Conservation (phyloP, 2,888 invertebrate species). For the Tachystola acroxantha region DNA sequence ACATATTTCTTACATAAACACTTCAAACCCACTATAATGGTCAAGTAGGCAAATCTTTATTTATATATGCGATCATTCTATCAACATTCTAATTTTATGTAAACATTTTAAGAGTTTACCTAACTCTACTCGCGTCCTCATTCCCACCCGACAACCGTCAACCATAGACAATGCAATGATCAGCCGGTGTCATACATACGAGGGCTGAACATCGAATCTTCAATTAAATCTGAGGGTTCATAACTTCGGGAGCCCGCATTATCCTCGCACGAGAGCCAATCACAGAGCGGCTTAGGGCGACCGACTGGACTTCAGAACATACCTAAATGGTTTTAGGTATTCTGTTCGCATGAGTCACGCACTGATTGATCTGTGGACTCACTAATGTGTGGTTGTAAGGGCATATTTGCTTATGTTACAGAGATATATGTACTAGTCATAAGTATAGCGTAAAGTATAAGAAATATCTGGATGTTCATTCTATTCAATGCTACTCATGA, state of each 20-base stretch:
- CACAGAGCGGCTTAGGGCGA: constrained; percentile 43
- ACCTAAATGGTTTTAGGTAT: constrained; percentile 46
- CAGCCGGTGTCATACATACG: constrained; percentile 23
- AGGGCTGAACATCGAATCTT: constrained; percentile 50
- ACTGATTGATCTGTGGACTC: constrained; percentile 6
- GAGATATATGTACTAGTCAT: too few species aligned
- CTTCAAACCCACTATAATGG: too few species aligned
- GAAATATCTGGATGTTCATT: too few species aligned
- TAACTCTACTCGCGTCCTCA: constrained; percentile 4
- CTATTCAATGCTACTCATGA: too few species aligned
- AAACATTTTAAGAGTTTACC: too few species aligned
- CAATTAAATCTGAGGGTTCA: constrained; percentile 70
- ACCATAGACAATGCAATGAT: constrained; percentile 34
- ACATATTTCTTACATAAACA: too few species aligned
- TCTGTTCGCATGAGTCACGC: constrained; percentile 30
- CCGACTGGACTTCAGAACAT: constrained; percentile 29
- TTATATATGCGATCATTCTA: too few species aligned
- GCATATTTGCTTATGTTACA: too few species aligned
- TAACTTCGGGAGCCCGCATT: constrained; percentile 64
- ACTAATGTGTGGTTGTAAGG: constrained; percentile 5
- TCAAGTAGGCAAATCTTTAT: too few species aligned
- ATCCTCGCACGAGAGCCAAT: constrained; percentile 52
- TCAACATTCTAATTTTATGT: too few species aligned
- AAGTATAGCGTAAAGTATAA: too few species aligned
- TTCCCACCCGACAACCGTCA: constrained; percentile 15